Evolutionary conservation across 23 tunicate species (phyloP), one percentile per base, ranked within the genome.

Genomic region (Trididemnum miniatum): DNA sequence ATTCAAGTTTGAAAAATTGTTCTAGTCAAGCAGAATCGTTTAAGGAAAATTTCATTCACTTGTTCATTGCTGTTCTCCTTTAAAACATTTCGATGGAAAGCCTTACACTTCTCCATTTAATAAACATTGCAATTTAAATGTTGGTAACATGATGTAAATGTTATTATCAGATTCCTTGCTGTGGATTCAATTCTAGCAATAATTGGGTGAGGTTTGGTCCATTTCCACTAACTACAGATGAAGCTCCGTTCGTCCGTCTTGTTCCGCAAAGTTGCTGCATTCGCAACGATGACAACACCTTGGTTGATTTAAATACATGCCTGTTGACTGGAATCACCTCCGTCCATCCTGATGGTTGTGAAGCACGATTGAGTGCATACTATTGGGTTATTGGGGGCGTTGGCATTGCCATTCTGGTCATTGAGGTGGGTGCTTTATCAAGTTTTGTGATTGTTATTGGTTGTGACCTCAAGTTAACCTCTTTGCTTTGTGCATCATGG

Each of bases 331-430:
- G 54, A 7, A 15, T 44, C 12, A n/a, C n/a, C n/a, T 9, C 12
- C 12, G 54, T 44, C 12, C 9, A 44, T 15, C 54, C 54, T 7
- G 35, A 59, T 2, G 96, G 89, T 1, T 90, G 96, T 76, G 86
- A 80, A 27, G 39, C 86, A 0, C 78, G 69, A 40, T 28, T 90
- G n/a, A 40, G 50, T 59, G 32, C 54, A 20, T 85, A 85, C 65
- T 80, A 64, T 52, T 90, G 96, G 96, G 85, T 79, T 15, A 84
- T 90, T 38, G 96, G 96, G 2, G 96, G 96, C 3, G 86, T 75
- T 37, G 85, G 89, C 3, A 72, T 90, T 25, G 96, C 90, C 4
- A 75, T 90, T 35, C 86, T 90, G 4, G 71, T 85, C 5, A 62
- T 90, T 24, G 96, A 90, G 80, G 96, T 90, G 51, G 49, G 31